Evolutionary conservation across 1,140 invertebrate genomes (phyloP), one percentile per base, ranked within the genome.

Genomic region (Chelonus insularis): DNA sequence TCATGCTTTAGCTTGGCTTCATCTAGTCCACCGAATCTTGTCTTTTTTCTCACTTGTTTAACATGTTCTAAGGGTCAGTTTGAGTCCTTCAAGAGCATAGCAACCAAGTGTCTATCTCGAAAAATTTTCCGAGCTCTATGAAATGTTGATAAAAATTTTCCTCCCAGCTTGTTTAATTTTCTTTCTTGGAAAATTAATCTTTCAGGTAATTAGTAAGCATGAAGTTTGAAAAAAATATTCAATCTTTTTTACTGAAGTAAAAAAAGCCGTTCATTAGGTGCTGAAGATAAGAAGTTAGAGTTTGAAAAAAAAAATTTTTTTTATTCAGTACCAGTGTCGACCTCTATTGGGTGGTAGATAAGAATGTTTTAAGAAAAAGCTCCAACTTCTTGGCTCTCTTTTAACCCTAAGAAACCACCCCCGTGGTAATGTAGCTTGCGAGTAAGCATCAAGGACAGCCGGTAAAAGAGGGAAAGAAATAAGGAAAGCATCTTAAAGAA

Each of bases 371-470:
- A 16, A 1, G 36, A 11, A 39, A 39, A 11, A 14, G 14, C 41
- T 43, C 5, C 7, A 5, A 4, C 8, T 16, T 16, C 16, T 16
- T 4, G 16, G 12, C 7, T 16, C 12, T 18, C 12, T 16, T 11
- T 9, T 12, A 14, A 34, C 62, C 45, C 55, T 79, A 80, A 80
- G 78, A 80, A 78, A 72, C 59, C 34, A 71, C 71, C 70, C 75
- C 76, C 69, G 66, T 73, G 78, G 72, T 81, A 81, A 81, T 68
- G 74, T 70, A 78, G 72, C 71, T 67, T 32, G 57, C 65, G 63
- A 68, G 68, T 69, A 66, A 60, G 48, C 41, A 41, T 65, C 6
- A 23, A 45, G 43, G 11, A 48, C 59, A 8, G 59, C 59, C 59
- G 59, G 59, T 61, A 61, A 61, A 45, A 51, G 48, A 77, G 78